Conservation (phyloP, 2,797 vertebrate species). For the Eulemur rubriventer region DNA sequence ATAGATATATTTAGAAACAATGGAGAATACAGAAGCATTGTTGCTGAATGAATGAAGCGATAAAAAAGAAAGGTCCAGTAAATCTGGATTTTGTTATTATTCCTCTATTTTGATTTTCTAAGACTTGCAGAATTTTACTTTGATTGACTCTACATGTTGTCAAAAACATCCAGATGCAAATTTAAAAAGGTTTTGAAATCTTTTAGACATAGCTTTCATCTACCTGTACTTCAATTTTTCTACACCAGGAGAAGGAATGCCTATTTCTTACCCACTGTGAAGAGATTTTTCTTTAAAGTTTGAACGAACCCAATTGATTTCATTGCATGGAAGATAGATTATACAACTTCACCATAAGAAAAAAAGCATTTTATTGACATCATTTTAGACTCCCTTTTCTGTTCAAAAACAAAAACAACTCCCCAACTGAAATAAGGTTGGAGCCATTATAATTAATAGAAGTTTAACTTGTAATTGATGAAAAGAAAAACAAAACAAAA, state of each 20-base stretch:
- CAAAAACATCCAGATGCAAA: constrained; percentile 48
- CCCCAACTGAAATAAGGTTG: neutral
- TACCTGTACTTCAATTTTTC: constrained; percentile 37
- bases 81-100: neutral
- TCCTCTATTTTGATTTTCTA: constrained; percentile 36
- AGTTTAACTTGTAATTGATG: neutral
- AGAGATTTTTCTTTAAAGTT: constrained; percentile 37
- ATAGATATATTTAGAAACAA: neutral
- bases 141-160: constrained; percentile 22
- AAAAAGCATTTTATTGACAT: neutral
- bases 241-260: constrained; percentile 19
- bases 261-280: constrained; percentile 18
- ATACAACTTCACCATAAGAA: neutral
- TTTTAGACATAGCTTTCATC: constrained; percentile 53
- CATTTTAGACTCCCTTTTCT: neutral
- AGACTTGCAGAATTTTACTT: constrained; percentile 50
- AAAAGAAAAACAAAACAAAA: neutral
- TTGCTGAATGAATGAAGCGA: neutral
- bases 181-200: constrained; percentile 3
- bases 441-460: neutral
- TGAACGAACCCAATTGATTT: constrained; percentile 49
- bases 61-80: neutral
- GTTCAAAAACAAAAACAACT: constrained; percentile 34
- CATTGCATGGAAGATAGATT: neutral
- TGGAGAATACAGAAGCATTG: neutral